phyloP scores from a whole-genome alignment of 2,113 vertebrate species.

The Campylorhamphus procurvoides region DNA sequence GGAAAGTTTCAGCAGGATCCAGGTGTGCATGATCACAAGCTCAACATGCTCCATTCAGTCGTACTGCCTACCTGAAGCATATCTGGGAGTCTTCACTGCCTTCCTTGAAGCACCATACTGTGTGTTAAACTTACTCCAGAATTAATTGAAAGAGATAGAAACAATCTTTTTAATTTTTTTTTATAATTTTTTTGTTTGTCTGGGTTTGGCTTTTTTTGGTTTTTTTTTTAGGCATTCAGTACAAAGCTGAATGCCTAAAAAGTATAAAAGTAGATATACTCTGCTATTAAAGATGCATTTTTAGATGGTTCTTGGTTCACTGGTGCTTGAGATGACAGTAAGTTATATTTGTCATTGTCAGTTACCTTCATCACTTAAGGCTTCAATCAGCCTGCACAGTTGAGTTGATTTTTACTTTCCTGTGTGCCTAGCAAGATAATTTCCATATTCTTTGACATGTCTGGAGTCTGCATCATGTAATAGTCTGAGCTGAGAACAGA shows the following conservation, averaged over 20 bases:
- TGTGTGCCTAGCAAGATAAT: constrained; percentile 23
- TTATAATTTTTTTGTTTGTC: not conserved
- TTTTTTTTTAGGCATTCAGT: not conserved
- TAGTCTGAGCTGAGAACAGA: constrained; percentile 15
- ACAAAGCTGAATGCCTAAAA: no score
- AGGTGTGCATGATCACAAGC: not conserved
- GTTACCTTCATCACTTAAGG: constrained; percentile 44
- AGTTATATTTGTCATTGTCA: constrained; percentile 57
- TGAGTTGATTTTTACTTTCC: constrained; percentile 57
- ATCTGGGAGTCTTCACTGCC: not conserved
- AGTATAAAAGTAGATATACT: constrained; percentile 46
- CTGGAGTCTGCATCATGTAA: not conserved
- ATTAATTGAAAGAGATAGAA: not conserved
- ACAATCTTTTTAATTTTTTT: not conserved
- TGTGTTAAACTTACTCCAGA: not conserved
- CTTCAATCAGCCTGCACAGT: constrained; percentile 45
- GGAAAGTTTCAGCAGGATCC: not conserved
- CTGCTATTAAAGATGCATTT: constrained; percentile 9
- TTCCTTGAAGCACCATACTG: not conserved
- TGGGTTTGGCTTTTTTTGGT: no score
- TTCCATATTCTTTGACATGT: constrained; percentile 55
- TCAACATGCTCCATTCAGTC: rapidly evolving
- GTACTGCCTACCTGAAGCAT: not conserved
- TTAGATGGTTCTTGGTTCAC: constrained; percentile 39
- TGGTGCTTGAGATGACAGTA: not conserved